These are phyloP conservation scores for Sebastiscus albofasciatus DNA, from an alignment of 2,797 vertebrate species.

Conservation along the genomic window DNA sequence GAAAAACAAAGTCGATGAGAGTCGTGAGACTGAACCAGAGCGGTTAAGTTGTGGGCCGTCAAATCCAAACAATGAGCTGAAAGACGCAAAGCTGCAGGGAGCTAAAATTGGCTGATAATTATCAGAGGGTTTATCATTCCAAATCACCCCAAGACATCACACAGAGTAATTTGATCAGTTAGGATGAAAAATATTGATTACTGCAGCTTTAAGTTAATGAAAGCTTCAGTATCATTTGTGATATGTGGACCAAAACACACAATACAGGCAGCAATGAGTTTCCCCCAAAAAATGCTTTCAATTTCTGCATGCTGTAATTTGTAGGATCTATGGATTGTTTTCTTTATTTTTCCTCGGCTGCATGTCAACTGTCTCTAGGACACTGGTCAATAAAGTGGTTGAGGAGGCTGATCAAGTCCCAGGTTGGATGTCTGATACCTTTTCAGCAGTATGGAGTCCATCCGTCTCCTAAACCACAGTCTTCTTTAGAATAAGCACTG, in stretches of 20 bases:
- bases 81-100: not conserved
- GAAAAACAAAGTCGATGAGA: not conserved
- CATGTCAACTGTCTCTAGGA: not conserved
- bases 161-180: not conserved
- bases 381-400: slow-evolving; percentile 38
- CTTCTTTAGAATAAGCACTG: slow-evolving; percentile 52
- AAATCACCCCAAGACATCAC: not conserved
- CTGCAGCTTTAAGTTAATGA: not conserved
- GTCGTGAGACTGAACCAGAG: too few species aligned
- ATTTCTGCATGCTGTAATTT: not conserved
- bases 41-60: too few species aligned
- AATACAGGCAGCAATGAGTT: not conserved
- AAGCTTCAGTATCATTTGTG: not conserved
- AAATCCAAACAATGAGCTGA: not conserved
- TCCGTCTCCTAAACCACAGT: slow-evolving; percentile 55
- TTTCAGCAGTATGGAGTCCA: slow-evolving; percentile 51
- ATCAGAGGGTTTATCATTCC: not conserved
- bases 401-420: slow-evolving; percentile 40
- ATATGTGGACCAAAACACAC: not conserved
- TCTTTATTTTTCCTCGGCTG: slow-evolving; percentile 5
- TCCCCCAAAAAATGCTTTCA: not conserved
- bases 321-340: not conserved
- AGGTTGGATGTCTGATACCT: slow-evolving; percentile 37
- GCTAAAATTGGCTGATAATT: not conserved
- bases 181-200: not conserved